Conservation (phyloP, 2,113 vertebrate species). For the Cyprinus carpio region DNA sequence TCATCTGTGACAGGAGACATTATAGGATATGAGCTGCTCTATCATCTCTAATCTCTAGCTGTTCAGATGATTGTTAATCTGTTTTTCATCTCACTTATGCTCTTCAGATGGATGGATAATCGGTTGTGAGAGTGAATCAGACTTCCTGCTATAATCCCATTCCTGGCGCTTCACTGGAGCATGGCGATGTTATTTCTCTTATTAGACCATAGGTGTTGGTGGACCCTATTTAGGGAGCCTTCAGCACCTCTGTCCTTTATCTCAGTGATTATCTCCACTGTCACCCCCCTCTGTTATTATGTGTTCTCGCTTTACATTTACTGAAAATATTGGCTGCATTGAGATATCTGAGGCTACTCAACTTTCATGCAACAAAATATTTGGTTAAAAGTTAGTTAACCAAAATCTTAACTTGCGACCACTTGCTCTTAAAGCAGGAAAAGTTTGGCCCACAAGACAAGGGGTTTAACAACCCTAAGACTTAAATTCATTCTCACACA, state of each 20-base stretch:
- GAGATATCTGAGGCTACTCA: neutral
- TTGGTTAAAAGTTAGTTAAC: too few species aligned
- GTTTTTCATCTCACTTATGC: slow-evolving; percentile 1
- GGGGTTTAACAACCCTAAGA: neutral
- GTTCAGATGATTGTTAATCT: neutral
- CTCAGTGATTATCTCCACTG: neutral
- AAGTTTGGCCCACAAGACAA: neutral
- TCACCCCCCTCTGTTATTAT: neutral
- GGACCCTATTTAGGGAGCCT: neutral
- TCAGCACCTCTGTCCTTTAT: neutral
- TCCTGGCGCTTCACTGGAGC: neutral
- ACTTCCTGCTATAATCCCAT: slow-evolving; percentile 16
- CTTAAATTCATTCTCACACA: neutral
- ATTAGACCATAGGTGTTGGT: neutral
- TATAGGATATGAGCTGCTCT: neutral
- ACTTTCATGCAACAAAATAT: neutral
- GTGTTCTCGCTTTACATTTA: neutral
- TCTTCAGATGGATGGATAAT: slow-evolving; percentile 1
- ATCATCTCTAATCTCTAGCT: neutral
- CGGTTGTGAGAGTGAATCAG: neutral
- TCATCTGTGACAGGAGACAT: neutral
- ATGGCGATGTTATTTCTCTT: slow-evolving; percentile 6
- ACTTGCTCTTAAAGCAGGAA: neutral
- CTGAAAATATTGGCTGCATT: neutral
- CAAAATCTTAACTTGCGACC: neutral